phyloP scores from a whole-genome alignment of 1,140 invertebrate species.

The Hydropsyche tenuis region DNA sequence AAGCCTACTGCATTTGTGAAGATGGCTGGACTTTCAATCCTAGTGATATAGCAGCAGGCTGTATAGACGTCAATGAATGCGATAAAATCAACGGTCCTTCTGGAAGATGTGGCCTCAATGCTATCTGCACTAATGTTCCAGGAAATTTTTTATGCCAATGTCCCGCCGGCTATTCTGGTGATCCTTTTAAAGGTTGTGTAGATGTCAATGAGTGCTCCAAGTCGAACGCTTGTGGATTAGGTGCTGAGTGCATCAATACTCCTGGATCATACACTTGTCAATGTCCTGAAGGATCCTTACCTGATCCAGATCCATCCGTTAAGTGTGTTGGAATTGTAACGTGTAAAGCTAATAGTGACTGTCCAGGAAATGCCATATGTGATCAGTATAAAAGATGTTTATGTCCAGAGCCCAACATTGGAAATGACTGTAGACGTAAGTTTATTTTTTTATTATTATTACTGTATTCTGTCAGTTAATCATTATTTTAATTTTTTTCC shows the following conservation, averaged over 20 bases:
- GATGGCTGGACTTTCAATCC: constrained; percentile 93
- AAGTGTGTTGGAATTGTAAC: constrained; percentile 82
- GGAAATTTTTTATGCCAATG: constrained; percentile 82
- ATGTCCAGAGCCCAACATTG: constrained; percentile 89
- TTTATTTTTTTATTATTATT: constrained; percentile 44
- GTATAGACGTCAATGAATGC: constrained; percentile 94
- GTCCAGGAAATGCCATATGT: constrained; percentile 89
- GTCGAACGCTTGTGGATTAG: constrained; percentile 73
- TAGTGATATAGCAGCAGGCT: constrained; percentile 84
- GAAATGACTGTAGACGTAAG: constrained; percentile 90
- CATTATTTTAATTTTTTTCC: constrained; percentile 33
- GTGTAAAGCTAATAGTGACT: constrained; percentile 77
- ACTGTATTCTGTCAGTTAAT: not conserved
- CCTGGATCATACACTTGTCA: constrained; percentile 79
- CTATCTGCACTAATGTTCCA: constrained; percentile 81
- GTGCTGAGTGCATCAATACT: constrained; percentile 80
- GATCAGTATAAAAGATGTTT: constrained; percentile 77
- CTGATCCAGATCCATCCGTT: constrained; percentile 81
- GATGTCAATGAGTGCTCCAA: constrained; percentile 85
- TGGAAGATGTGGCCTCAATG: constrained; percentile 83
- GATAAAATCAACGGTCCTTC: constrained; percentile 76
- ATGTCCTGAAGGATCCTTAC: constrained; percentile 80
- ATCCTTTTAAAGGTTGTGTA: constrained; percentile 76
- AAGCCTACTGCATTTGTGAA: constrained; percentile 92
- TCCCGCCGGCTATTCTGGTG: constrained; percentile 79